Evolutionary conservation across 2,888 invertebrate genomes (phyloP), one percentile per base, ranked within the genome.

Genomic region (Bibio marci): DNA sequence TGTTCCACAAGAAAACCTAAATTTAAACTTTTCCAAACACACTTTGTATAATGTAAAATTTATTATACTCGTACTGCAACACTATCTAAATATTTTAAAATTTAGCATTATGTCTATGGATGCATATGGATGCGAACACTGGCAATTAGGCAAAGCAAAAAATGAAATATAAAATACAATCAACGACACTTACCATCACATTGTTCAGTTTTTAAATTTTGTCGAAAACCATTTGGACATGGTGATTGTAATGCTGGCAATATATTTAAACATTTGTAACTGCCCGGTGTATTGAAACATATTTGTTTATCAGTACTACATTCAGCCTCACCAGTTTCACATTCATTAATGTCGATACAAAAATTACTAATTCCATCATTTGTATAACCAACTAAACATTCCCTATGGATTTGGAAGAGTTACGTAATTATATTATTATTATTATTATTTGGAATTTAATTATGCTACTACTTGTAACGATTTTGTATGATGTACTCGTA

Each of bases 261-360:
- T 30, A 39, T 27, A 30, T 39, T 34, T 19, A 39, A 39, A 35
- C 39, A 39, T 22, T 34, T 28, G 19, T 39, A 39, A 37, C 76
- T 72, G 2, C 83, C 85, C 8, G 65, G 54, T 0, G 69, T 75
- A 50, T 86, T 86, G 18, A 66, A 61, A 52, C 85, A 86, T 13
- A 66, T 58, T 53, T 81, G 75, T 46, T 66, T 67, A 34, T 48
- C 47, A 13, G 41, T 19, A 30, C 50, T 70, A 51, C 94, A 94
- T 39, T 73, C 71, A 39, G 83, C 76, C 6, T 66, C 71, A 0
- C 77, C 75, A 6, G 70, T 65, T 0, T 67, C 59, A 50, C 82
- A 82, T 52, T 82, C 82, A 51, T 82, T 67, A 36, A 80, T 63
- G 55, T 85, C 83, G 57, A 48, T 57, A 46, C 70, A 70, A n/a